Base-by-base conservation (phyloP, 2,797 vertebrate species). In the Tragelaphus oryx region DNA sequence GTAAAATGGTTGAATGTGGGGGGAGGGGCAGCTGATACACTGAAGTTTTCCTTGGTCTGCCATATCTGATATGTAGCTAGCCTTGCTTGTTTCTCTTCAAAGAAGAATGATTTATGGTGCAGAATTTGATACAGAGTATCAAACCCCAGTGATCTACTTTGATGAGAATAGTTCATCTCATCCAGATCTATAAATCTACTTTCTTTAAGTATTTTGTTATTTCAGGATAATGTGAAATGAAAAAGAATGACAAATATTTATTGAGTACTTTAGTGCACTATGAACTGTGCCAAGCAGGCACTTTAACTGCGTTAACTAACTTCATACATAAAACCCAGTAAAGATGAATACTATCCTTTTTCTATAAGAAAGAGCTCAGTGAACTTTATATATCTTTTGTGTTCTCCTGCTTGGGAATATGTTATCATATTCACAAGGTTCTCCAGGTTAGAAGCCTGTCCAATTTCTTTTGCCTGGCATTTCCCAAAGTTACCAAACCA, bases 131-230 rank as follows among this genome's bases (percentile, higher is more conserved):
- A 80, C 18, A 46, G 18, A 87, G 2, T 54, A 87, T 94, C 84
- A 89, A 74, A 89, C 65, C 60, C 28, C 55, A 6, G 48, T 95
- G 90, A 89, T 88, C 24, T 91, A 60, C 55, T 81, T 76, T 91
- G 84, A 87, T 17, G 80, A 85, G 75, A 91, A 76, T 65, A 12
- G 24, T 91, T 89, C 46, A 83, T 84, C 28, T 93, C 44, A 59
- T 79, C 75, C 22, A 92, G 50, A 87, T 83, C 57, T 41, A 82
- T 74, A 89, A 68, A 76, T 93, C 37, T 74, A 8, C 52, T 88
- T 96, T 52, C 78, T 95, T 62, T 91, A 75, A 93, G 30, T 54
- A 59, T 87, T 79, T 12, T 50, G 1, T 78, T 91, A 60, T 93
- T 90, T 93, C 28, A 88, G n/a, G 11, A 52, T 88, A 54, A 50